Evolutionary conservation across 1,140 invertebrate species (phyloP).

Genomic region (Drosophila melanica): DNA sequence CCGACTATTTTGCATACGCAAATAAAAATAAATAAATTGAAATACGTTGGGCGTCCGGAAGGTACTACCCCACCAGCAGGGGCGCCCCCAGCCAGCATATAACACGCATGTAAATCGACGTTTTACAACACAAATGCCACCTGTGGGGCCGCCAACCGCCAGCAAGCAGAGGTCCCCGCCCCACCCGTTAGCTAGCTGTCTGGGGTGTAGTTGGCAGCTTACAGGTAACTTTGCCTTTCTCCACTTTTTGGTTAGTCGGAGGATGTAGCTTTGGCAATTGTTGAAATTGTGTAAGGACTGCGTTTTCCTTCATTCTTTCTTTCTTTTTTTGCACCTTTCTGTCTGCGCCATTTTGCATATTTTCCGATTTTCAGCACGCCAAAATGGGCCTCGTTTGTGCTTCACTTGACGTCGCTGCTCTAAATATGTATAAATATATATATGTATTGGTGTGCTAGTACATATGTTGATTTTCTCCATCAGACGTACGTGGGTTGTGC

Average conservation of each 20-base stretch:
- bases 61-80: background rate
- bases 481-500: background rate
- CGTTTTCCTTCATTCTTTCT: background rate
- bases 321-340: background rate
- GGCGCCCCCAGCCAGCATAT: slow-evolving; percentile 9
- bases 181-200: slow-evolving; percentile 11
- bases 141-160: slow-evolving; percentile 47
- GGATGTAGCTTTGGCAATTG: slow-evolving; percentile 54
- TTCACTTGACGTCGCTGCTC: slow-evolving; percentile 21
- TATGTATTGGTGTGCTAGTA: background rate
- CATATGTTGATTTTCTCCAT: background rate
- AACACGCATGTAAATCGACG: slow-evolving; percentile 75
- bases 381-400: slow-evolving; percentile 29
- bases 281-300: slow-evolving; percentile 41
- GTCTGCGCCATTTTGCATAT: slow-evolving; percentile 52
- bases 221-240: slow-evolving; percentile 68
- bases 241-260: background rate
- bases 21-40: slow-evolving; percentile 81
- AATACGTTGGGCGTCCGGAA: slow-evolving; percentile 44
- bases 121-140: slow-evolving; percentile 76
- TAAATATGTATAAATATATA: slow-evolving; percentile 2
- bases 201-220: slow-evolving; percentile 60
- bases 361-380: slow-evolving; percentile 45
- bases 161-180: background rate
- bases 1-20: slow-evolving; percentile 75